Conservation (phyloP, 2,797 vertebrate genomes). For the Ctenosaura bakeri region DNA sequence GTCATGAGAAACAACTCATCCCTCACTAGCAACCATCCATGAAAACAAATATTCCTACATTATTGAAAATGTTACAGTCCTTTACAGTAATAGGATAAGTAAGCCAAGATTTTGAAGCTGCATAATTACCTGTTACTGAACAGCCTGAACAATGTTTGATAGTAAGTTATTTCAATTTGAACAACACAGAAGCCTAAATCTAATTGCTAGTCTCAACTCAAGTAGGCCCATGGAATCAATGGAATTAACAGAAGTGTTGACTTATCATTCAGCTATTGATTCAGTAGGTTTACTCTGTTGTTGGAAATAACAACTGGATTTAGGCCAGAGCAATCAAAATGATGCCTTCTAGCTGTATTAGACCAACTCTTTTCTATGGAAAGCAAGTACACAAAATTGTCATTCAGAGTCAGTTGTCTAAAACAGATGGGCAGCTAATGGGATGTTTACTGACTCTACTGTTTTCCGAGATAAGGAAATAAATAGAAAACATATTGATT, state of each 20-base stretch:
- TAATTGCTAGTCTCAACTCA: too few relatives aligned
- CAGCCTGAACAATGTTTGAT: not conserved
- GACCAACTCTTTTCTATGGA: not conserved
- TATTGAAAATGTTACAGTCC: not conserved
- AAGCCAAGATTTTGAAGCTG: not conserved
- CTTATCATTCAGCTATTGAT: too few relatives aligned
- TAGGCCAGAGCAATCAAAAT: not conserved
- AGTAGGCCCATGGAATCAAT: too few relatives aligned
- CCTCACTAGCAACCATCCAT: not conserved
- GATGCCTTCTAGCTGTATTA: not conserved
- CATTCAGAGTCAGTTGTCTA: not conserved
- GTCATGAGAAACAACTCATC: not conserved
- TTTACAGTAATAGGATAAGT: not conserved
- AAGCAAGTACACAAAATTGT: not conserved
- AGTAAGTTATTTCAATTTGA: not conserved
- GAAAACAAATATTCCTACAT: not conserved
- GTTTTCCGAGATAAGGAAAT: not conserved
- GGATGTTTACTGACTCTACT: not conserved
- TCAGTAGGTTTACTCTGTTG: too few relatives aligned
- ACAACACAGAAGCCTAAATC: not conserved
- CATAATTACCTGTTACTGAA: not conserved
- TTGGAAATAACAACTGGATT: too few relatives aligned
- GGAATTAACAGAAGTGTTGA: too few relatives aligned
- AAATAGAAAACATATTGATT: not conserved
- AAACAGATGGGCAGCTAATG: not conserved